These are phyloP conservation scores for Myotis yumanensis DNA, from an alignment of 2,113 vertebrate genomes.

Conservation along the genomic window DNA sequence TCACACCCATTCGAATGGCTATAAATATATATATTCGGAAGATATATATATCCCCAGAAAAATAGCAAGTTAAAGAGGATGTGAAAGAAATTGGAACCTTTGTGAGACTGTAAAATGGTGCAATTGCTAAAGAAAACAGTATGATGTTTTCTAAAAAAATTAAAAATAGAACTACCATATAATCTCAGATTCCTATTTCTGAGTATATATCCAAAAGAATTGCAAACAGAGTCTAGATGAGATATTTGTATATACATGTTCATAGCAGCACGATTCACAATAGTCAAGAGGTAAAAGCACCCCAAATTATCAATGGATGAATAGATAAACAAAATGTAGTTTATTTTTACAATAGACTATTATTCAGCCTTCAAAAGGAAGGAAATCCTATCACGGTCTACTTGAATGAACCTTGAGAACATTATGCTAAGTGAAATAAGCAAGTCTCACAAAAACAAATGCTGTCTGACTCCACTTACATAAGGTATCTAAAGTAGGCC, in stretches of 20 bases:
- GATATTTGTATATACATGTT: background rate
- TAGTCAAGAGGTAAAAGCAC: background rate
- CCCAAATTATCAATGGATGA: background rate
- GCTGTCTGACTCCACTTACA: background rate
- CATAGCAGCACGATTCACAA: background rate
- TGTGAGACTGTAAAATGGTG: background rate
- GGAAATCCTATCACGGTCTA: background rate
- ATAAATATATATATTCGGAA: too few species aligned
- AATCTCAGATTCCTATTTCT: background rate
- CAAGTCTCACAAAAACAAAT: background rate
- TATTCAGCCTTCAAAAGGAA: background rate
- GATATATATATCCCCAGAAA: too few species aligned
- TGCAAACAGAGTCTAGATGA: background rate
- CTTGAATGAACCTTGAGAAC: background rate
- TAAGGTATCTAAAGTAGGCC: background rate
- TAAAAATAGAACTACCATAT: background rate
- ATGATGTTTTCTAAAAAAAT: background rate
- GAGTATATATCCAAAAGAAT: background rate
- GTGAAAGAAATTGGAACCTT: too few species aligned
- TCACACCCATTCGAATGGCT: too few species aligned
- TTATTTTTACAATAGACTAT: background rate
- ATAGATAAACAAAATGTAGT: background rate
- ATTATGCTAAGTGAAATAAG: background rate
- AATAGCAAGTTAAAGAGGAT: too few species aligned
- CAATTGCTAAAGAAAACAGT: background rate